Evolutionary conservation across 2,797 vertebrate genomes (phyloP).

Genomic region (Falco berigora): DNA sequence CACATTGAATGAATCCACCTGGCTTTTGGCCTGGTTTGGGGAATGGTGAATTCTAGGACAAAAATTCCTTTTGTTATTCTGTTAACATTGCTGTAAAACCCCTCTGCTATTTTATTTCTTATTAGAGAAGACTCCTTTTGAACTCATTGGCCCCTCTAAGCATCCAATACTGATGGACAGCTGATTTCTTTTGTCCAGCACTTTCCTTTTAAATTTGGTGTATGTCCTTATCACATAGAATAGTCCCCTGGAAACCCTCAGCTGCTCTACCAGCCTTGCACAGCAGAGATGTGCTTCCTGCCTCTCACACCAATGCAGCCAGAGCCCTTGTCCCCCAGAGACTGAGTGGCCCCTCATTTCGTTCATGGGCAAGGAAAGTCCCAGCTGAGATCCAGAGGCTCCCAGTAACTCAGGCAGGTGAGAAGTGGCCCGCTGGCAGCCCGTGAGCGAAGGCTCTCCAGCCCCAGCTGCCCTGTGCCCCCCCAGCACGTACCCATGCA

Average conservation of each 20-base stretch:
- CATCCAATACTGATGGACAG: slow-evolving; percentile 65
- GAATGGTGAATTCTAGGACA: slow-evolving; percentile 43
- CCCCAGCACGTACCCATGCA: slow-evolving; percentile 85
- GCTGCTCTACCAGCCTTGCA: not conserved
- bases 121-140: slow-evolving; percentile 56
- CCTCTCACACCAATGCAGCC: not conserved
- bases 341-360: not conserved
- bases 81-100: slow-evolving; percentile 39
- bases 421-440: not conserved
- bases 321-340: not conserved
- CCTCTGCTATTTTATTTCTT: slow-evolving; percentile 44
- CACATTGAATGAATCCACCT: not conserved
- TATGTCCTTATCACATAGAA: slow-evolving; percentile 12
- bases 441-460: not conserved
- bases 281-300: not conserved
- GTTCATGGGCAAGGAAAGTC: not conserved
- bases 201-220: slow-evolving; percentile 50
- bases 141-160: slow-evolving; percentile 35
- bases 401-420: not conserved
- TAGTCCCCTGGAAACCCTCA: not conserved
- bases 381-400: not conserved
- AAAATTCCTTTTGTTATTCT: slow-evolving; percentile 46
- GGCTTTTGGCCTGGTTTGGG: slow-evolving; percentile 23
- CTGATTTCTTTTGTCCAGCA: slow-evolving; percentile 48
- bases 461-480: not conserved